Percentiles rank a stretch among this genome's conserved stretches.
These are phyloP conservation scores for Rotaria macrura DNA, from an alignment of 2,888 invertebrate genomes.

Conservation along the genomic window DNA sequence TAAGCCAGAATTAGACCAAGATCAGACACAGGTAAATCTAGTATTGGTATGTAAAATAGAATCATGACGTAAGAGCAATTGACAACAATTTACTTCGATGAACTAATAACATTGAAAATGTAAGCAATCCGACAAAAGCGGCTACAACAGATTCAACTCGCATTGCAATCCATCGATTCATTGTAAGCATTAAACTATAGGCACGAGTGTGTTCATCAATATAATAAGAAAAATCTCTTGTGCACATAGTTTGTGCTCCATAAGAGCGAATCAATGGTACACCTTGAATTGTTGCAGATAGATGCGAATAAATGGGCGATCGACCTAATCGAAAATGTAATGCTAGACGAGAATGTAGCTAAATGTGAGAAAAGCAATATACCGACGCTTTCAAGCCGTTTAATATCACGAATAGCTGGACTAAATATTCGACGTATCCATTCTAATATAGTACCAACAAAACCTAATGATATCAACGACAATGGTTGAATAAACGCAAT, in stretches of 20 bases:
- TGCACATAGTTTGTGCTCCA: constrained; percentile 20
- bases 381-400: constrained; percentile 53
- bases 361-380: constrained; percentile 46
- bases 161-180: constrained; percentile 58
- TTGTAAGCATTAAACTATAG: constrained; percentile 4
- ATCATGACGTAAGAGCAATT: too few species aligned
- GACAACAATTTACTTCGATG: not conserved
- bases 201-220: constrained; percentile 26
- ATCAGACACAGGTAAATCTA: not conserved
- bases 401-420: constrained; percentile 64
- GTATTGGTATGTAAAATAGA: not conserved
- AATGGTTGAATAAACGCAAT: not conserved
- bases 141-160: constrained; percentile 53
- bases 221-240: constrained; percentile 26
- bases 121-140: not conserved
- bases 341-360: too few species aligned
- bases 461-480: not conserved
- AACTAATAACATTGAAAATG: not conserved
- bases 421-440: not conserved
- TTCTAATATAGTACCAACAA: not conserved
- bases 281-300: constrained; percentile 26
- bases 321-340: not conserved
- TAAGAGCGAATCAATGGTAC: constrained; percentile 23
- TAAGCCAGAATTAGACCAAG: constrained; percentile 44
- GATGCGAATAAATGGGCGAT: constrained; percentile 31